Evolutionary conservation across 1,140 invertebrate species (phyloP), one percentile per base, ranked within the genome.

Genomic region (Eumaeus atala): DNA sequence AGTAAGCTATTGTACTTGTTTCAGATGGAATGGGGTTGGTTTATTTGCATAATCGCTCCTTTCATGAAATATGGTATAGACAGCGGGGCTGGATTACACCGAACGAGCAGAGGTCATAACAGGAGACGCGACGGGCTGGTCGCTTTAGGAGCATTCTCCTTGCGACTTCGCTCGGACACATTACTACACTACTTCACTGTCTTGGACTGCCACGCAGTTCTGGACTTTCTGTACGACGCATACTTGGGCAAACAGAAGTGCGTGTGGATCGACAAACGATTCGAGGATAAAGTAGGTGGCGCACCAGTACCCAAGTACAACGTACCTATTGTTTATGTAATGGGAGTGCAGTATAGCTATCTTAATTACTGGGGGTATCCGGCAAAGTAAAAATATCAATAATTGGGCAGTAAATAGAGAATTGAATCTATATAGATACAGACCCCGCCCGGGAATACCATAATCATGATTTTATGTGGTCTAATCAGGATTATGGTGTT

Each of bases 21-120:
- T 18, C 62, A 77, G 74, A 62, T 51, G 0, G 75, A 78, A 17
- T 78, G 75, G 75, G 69, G 72, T 2, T 75, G 73, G 73, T 76
- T 62, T 36, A 48, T 64, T 16, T 78, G 75, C 48, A 28, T 74
- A 5, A 34, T 21, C 3, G 67, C 56, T 0, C 49, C 64, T 18
- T 76, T 70, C 69, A 65, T 61, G 0, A 63, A 37, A 48, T 59
- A 57, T 18, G 72, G 73, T 1, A 54, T 79, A 8, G 74, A 79
- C n/a, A 62, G 59, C 1, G 72, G 74, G 0, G 67, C 64, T 0
- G 60, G 59, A 0, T 18, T 70, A 1, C 67, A 72, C 37, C 50
- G 68, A 2, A 14, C 40, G 3, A 53, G 60, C 1, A 18, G 58
- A 40, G 51, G 61, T 0, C 7, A 38, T 0, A 42, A 38, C 2